Evolutionary conservation across 2,888 invertebrate species (phyloP).

Genomic region (Napeogenes sylphis): DNA sequence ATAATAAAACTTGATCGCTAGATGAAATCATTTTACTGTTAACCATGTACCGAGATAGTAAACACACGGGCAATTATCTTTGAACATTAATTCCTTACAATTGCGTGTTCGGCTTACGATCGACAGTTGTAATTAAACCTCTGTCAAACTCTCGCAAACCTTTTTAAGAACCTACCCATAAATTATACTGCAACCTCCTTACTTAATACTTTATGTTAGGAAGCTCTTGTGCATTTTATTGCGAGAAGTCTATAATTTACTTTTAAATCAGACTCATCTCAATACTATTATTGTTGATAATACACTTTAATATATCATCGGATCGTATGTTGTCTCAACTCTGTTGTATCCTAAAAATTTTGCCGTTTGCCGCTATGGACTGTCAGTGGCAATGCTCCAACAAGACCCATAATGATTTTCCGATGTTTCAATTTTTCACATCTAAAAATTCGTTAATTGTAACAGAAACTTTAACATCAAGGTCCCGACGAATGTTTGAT

Average conservation of each 20-base stretch:
- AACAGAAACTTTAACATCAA: too few relatives aligned
- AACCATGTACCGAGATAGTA: slow-evolving; percentile 12
- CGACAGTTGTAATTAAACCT: slow-evolving; percentile 35
- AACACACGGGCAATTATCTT: slow-evolving; percentile 29
- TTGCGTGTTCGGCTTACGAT: slow-evolving; percentile 33
- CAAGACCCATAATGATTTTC: too few relatives aligned
- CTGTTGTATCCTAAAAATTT: too few relatives aligned
- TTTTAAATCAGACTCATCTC: slow-evolving; percentile 22
- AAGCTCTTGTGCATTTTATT: slow-evolving; percentile 27
- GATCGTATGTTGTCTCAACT: too few relatives aligned
- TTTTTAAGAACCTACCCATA: slow-evolving; percentile 28
- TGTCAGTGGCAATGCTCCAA: too few relatives aligned
- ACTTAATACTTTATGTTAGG: slow-evolving; percentile 25
- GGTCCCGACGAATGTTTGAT: too few relatives aligned
- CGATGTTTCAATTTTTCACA: too few relatives aligned
- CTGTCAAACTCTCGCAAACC: slow-evolving; percentile 29
- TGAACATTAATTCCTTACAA: slow-evolving; percentile 34
- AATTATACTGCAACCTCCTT: slow-evolving; percentile 24
- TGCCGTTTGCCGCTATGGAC: too few relatives aligned
- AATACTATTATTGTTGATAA: slow-evolving; percentile 4
- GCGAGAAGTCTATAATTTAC: slow-evolving; percentile 19
- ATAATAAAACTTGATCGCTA: slow-evolving; percentile 1
- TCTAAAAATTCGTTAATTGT: too few relatives aligned
- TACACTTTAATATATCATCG: too few relatives aligned
- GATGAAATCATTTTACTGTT: slow-evolving; percentile 14